Evolutionary conservation across 2,113 vertebrate genomes (phyloP).

Genomic region (Leucopsar rothschildi): DNA sequence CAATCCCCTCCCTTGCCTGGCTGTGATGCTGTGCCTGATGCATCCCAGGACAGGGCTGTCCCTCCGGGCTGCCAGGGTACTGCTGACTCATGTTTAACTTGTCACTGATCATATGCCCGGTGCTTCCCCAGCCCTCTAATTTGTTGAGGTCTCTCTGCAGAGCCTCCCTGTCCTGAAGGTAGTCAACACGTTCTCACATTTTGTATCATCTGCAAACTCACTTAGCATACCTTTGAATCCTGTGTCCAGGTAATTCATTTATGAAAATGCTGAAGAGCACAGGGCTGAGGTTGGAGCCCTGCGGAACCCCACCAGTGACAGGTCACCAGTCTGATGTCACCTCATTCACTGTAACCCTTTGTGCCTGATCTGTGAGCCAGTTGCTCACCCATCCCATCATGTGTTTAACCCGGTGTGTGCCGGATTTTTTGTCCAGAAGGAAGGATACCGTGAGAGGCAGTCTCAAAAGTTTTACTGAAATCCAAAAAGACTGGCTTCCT

Average conservation of each 20-base stretch:
- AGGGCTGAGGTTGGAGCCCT: too few relatives aligned
- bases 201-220: not conserved
- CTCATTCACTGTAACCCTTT: not conserved
- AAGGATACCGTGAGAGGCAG: not conserved
- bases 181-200: not conserved
- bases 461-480: not conserved
- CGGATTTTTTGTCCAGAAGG: not conserved
- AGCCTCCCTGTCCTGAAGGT: rapidly evolving
- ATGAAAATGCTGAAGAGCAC: not conserved
- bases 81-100: rapidly evolving
- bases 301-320: not conserved
- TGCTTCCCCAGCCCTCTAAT: not conserved
- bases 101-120: rapidly evolving
- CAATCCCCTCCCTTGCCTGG: rapidly evolving
- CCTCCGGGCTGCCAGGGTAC: not conserved
- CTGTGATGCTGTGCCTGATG: not conserved
- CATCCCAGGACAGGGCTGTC: rapidly evolving
- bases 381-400: not conserved
- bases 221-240: not conserved
- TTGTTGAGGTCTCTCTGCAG: not conserved
- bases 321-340: not conserved
- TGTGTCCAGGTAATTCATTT: not conserved
- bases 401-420: not conserved
- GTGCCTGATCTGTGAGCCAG: rapidly evolving
- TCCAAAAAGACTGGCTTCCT: not conserved